Base-by-base conservation (phyloP, 2,888 invertebrate species). In the Folsomia candida region DNA sequence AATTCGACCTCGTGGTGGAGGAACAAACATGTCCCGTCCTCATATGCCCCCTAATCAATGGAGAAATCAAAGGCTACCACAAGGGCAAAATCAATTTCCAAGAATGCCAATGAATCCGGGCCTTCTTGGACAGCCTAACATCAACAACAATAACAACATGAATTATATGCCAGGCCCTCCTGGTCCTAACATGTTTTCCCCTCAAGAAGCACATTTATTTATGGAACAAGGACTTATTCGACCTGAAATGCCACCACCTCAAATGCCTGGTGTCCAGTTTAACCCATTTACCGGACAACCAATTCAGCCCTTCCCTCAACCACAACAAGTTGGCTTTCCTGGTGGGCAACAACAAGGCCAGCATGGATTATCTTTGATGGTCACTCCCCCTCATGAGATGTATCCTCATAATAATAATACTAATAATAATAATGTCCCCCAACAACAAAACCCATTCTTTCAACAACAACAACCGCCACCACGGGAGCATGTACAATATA, bases 181-280 rank as follows among this genome's bases (percentile, higher is more conserved):
- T n/a, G 47, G 68, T 28, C 65, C 60, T 29, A 60, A 28, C 11
- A 54, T 69, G 26, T 72, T 72, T 61, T n/a, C n/a, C n/a, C 68
- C 65, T 37, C 69, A 65, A 20, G 58, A 68, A 51, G 51, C 61
- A 62, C 69, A 54, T 20, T 14, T 54, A 20, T 54, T 20, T 54
- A 6, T 20, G 22, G 54, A 54, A 54, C 54, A 54, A 20, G 11
- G n/a, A 54, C 6, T 4, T 18, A n/a, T n/a, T n/a, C n/a, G n/a
- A n/a, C n/a, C n/a, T n/a, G n/a, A n/a, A n/a, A 54, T 6, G 11
- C 54, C 4, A 14, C 37, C 4, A 9, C 37, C 37, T 37, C 6
- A 37, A 37, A 37, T 37, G 37, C 37, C 4, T 9, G 37, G 37
- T 9, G 14, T 37, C 6, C 37, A 37, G 37, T 37, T 37, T 14